Conservation (phyloP, 2,797 vertebrate genomes). For the Alectoris magna region DNA sequence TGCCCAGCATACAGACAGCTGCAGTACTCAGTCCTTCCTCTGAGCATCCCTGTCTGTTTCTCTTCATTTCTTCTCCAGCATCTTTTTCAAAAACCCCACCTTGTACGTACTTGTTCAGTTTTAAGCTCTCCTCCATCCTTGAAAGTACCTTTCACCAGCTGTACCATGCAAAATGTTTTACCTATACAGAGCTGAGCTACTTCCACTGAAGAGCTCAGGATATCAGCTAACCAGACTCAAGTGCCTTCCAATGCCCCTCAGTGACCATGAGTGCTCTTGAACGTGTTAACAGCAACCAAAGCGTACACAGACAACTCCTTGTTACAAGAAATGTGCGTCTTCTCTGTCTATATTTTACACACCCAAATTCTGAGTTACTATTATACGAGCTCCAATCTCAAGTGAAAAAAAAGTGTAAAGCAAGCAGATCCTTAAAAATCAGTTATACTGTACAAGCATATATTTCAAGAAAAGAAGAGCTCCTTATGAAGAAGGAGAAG, state of each 20-base stretch:
- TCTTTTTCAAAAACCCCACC: not conserved
- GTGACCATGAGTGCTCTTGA: not conserved
- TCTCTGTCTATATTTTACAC: not conserved
- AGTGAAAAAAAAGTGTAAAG: not conserved
- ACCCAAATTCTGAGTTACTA: not conserved
- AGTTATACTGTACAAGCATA: not conserved
- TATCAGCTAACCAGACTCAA: not conserved
- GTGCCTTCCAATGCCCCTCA: not conserved
- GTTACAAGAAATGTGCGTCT: not conserved
- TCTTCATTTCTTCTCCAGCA: not conserved
- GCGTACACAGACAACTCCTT: not conserved
- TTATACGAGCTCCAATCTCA: not conserved
- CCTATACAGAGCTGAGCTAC: not conserved
- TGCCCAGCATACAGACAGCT: not conserved
- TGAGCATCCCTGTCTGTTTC: not conserved
- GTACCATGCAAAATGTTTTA: not conserved
- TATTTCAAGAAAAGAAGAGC: not conserved
- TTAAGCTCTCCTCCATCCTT: not conserved
- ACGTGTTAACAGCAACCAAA: not conserved
- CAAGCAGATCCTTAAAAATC: not conserved
- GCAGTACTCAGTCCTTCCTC: not conserved
- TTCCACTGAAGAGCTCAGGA: not conserved
- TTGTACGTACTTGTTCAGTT: not conserved
- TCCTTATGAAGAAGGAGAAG: slow-evolving; percentile 5
- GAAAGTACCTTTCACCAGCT: not conserved